Conservation (phyloP, 2,797 vertebrate species). For the Synanceia verrucosa region DNA sequence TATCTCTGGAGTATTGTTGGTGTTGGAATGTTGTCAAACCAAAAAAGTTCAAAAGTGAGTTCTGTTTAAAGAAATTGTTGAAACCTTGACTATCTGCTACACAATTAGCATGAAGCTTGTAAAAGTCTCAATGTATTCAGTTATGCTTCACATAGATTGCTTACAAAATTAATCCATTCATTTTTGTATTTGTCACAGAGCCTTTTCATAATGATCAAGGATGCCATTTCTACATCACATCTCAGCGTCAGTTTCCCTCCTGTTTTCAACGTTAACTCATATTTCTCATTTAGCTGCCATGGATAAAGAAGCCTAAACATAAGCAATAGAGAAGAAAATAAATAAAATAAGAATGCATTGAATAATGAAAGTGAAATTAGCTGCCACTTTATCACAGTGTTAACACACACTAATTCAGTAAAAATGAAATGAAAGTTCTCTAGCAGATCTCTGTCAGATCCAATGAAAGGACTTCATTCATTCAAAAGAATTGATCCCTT, state of each 20-base stretch:
- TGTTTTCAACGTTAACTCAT: background rate
- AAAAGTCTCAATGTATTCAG: background rate
- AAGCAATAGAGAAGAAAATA: too few relatives aligned
- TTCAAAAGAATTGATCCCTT: constrained; percentile 57
- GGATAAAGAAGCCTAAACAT: background rate
- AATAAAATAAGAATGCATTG: too few relatives aligned
- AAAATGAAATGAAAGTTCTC: background rate
- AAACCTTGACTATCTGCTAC: background rate
- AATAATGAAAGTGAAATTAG: too few relatives aligned
- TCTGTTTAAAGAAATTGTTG: background rate
- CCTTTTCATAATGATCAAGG: background rate
- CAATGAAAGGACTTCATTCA: constrained; percentile 28
- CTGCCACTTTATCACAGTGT: background rate
- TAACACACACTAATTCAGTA: background rate
- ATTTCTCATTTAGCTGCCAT: background rate
- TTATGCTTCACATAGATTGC: background rate
- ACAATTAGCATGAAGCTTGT: background rate
- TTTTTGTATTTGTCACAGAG: background rate
- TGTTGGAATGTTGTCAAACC: too few relatives aligned
- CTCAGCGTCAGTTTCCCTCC: background rate
- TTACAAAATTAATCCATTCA: background rate
- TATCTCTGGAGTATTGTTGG: too few relatives aligned
- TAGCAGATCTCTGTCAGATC: constrained; percentile 28
- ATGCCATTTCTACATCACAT: background rate
- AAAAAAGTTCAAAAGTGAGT: background rate